phyloP scores from a whole-genome alignment of 2,797 vertebrate genomes.

The Paramormyrops hopkinsi region DNA sequence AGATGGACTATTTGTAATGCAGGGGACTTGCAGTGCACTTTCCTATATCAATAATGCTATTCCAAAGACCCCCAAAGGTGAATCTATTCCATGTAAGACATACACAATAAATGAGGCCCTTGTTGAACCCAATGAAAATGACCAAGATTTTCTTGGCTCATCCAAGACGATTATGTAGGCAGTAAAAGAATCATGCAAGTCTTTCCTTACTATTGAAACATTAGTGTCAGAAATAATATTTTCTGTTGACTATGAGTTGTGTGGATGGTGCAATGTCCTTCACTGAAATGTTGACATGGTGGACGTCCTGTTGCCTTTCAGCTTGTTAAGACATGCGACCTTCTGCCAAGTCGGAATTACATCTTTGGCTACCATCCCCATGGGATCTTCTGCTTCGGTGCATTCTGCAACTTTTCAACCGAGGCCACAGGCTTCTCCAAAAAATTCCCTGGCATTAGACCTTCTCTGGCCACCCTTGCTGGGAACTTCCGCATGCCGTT shows the following conservation, averaged over 20 bases:
- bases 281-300: neutral
- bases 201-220: slow-evolving; percentile 5
- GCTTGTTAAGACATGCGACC: slow-evolving; percentile 91
- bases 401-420: slow-evolving; percentile 95
- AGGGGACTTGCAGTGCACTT: neutral
- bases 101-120: neutral
- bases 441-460: slow-evolving; percentile 89
- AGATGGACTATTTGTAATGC: neutral
- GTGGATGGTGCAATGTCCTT: neutral
- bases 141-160: neutral
- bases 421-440: slow-evolving; percentile 89
- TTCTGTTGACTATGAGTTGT: neutral
- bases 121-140: neutral
- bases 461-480: slow-evolving; percentile 84
- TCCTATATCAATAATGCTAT: neutral
- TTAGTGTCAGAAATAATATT: neutral
- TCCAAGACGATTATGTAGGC: neutral
- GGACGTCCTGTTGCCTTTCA: slow-evolving; percentile 37
- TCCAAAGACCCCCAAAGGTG: neutral
- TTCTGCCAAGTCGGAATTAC: slow-evolving; percentile 88
- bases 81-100: neutral
- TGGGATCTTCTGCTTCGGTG: slow-evolving; percentile 88
- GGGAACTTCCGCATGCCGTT: slow-evolving; percentile 91
- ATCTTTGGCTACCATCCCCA: slow-evolving; percentile 95
- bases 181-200: neutral